Evolutionary conservation across 2,888 invertebrate species (phyloP), one percentile per base, ranked within the genome.

Genomic region (Tinea pellionella): DNA sequence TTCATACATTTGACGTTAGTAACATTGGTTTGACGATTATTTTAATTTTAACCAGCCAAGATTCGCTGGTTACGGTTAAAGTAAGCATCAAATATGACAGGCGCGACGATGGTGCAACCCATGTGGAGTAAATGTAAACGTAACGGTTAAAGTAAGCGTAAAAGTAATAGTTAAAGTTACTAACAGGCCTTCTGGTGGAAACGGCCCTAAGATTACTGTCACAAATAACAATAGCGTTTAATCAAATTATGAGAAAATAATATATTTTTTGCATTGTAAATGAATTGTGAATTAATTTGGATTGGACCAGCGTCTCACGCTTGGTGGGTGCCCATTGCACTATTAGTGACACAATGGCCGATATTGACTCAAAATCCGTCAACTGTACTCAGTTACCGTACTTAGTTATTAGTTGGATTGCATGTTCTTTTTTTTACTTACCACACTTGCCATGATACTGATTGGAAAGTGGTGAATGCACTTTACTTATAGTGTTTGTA

Each of bases 141-240:
- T n/a, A n/a, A n/a, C n/a, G n/a, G n/a, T n/a, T n/a, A n/a, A n/a
- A n/a, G n/a, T n/a, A n/a, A n/a, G n/a, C n/a, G n/a, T n/a, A n/a
- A n/a, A n/a, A n/a, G n/a, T n/a, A n/a, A n/a, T n/a, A n/a, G n/a
- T n/a, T n/a, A n/a, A n/a, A n/a, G n/a, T n/a, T n/a, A n/a, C n/a
- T n/a, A n/a, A n/a, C n/a, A n/a, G n/a, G n/a, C n/a, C n/a, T n/a
- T n/a, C n/a, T n/a, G n/a, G n/a, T n/a, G n/a, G n/a, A n/a, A n/a
- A n/a, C n/a, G n/a, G n/a, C n/a, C n/a, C n/a, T n/a, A n/a, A n/a
- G n/a, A n/a, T 78, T 76, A 83, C 77, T 76, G 84, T 86, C 86
- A 86, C 84, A 85, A 86, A 85, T 81, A 80, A 81, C 81, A 80
- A 29, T 15, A 80, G 80, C 80, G 82, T 55, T 55, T 55, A 19